These are phyloP conservation scores for Drosophila colorata DNA, from an alignment of 2,888 invertebrate genomes.

Conservation along the genomic window DNA sequence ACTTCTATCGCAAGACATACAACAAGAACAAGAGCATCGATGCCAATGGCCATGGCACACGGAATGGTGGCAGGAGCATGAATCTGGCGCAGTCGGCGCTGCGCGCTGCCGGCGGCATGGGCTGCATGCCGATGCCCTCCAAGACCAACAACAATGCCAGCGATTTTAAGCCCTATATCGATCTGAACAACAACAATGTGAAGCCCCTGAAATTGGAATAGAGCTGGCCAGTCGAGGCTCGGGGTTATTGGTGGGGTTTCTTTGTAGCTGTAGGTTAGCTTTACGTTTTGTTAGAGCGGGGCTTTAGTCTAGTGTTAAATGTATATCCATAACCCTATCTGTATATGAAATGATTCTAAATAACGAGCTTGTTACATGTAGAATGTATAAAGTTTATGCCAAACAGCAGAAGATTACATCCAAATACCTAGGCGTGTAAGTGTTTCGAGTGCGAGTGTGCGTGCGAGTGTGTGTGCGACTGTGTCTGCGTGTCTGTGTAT, in stretches of 20 bases:
- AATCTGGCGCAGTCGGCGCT: constrained; percentile 70
- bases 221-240: constrained; percentile 18
- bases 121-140: constrained; percentile 79
- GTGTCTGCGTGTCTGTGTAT: constrained; percentile 41
- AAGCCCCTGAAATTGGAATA: constrained; percentile 81
- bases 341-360: constrained; percentile 45
- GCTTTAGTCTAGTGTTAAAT: constrained; percentile 67
- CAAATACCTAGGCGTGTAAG: constrained; percentile 74
- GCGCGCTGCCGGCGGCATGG: constrained; percentile 81
- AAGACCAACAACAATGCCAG: constrained; percentile 58
- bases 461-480: constrained; percentile 13
- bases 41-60: constrained; percentile 41
- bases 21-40: constrained; percentile 76
- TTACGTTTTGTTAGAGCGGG: constrained; percentile 50
- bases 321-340: constrained; percentile 48
- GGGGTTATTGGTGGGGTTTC: constrained; percentile 38
- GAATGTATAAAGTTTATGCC: constrained; percentile 69
- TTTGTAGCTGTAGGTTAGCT: constrained; percentile 35
- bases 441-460: constrained; percentile 25
- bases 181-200: constrained; percentile 82
- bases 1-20: constrained; percentile 88
- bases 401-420: constrained; percentile 72
- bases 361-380: constrained; percentile 58
- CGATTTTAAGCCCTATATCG: constrained; percentile 82
- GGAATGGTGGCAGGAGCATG: constrained; percentile 51